phyloP scores from a whole-genome alignment of 2,797 vertebrate species.

The Crossoptilon crossoptilon region DNA sequence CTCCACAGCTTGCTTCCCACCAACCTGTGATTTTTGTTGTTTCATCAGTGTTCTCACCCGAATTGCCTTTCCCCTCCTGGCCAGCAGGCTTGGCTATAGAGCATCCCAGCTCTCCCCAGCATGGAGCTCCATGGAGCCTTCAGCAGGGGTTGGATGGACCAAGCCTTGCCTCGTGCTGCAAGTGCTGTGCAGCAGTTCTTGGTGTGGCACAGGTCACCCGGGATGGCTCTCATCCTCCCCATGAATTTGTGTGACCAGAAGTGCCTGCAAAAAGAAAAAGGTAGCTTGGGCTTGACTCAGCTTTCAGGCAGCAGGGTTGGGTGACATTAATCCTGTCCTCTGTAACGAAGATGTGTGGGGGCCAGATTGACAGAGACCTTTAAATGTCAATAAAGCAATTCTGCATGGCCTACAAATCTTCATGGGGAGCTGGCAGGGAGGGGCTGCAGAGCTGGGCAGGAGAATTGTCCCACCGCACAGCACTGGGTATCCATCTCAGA shows the following conservation, averaged over 20 bases:
- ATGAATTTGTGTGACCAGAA: not conserved
- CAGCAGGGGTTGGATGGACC: fast-evolving
- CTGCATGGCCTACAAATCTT: constrained; percentile 48
- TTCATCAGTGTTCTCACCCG: not conserved
- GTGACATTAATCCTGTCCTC: fast-evolving
- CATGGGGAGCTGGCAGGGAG: constrained; percentile 39
- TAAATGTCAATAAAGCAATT: constrained; percentile 75
- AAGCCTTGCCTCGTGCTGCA: not conserved
- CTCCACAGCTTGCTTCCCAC: not conserved
- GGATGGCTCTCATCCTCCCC: not conserved
- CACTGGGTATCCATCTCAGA: not conserved
- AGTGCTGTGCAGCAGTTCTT: not conserved
- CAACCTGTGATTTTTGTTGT: not conserved
- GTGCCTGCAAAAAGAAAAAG: not conserved
- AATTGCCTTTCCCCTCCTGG: not conserved
- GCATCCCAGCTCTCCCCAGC: too few relatives aligned
- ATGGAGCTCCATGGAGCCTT: not conserved
- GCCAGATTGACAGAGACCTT: constrained; percentile 64
- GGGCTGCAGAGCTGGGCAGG: not conserved
- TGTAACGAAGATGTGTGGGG: constrained; percentile 37
- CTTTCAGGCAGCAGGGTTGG: not conserved
- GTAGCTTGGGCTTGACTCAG: not conserved
- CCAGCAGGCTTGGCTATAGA: not conserved
- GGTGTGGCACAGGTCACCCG: not conserved
- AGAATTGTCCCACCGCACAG: not conserved